Conservation (phyloP, 2,797 vertebrate species). For the Tenualosa ilisha region DNA sequence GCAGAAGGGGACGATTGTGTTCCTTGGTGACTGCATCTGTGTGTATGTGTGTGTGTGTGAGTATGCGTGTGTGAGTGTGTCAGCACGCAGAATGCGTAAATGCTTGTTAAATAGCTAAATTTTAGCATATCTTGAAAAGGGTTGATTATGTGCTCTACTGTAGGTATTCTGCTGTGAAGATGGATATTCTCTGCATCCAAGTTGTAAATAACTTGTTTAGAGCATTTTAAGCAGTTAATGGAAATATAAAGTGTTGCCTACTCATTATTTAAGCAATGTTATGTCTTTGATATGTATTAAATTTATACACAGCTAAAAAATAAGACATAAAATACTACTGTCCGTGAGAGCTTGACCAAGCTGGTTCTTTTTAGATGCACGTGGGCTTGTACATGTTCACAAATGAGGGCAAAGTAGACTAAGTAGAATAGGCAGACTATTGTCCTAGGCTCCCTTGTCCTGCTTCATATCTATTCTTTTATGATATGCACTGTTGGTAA, state of each 20-base stretch:
- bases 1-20: background rate
- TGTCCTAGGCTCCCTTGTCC: background rate
- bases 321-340: too few relatives aligned
- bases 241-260: background rate
- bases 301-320: background rate
- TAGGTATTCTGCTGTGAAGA: background rate
- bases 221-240: background rate
- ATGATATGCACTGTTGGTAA: background rate
- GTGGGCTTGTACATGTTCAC: too few relatives aligned
- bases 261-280: background rate
- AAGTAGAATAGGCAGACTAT: too few relatives aligned
- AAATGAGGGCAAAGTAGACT: too few relatives aligned
- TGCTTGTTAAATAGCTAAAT: constrained; percentile 17
- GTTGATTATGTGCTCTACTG: background rate
- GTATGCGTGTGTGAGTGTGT: constrained; percentile 16
- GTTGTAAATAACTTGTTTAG: background rate
- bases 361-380: too few relatives aligned
- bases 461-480: too few relatives aligned
- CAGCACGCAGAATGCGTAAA: background rate
- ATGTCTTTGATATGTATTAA: background rate
- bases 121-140: background rate
- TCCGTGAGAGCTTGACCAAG: too few relatives aligned
- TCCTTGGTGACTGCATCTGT: background rate
- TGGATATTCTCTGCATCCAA: background rate
- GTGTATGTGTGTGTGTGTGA: background rate